Evolutionary conservation across 1,140 invertebrate species (phyloP).

Genomic region (Brachionus angularis): DNA sequence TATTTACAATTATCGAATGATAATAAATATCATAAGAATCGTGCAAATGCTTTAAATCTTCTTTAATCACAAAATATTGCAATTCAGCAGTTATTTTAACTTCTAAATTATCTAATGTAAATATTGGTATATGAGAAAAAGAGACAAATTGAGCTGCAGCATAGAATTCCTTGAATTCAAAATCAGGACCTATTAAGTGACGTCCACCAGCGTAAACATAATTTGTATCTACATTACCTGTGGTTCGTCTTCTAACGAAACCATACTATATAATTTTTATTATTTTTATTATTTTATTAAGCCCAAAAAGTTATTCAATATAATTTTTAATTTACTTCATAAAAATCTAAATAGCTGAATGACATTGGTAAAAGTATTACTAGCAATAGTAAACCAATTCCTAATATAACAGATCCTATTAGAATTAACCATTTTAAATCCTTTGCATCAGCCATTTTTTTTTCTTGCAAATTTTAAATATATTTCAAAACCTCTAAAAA

Average conservation of each 20-base stretch:
- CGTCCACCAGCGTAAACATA: constrained; percentile 47
- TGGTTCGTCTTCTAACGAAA: constrained; percentile 48
- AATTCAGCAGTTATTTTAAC: constrained; percentile 47
- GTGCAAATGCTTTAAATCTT: constrained; percentile 49
- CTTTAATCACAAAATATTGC: constrained; percentile 51
- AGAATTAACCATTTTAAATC: not conserved
- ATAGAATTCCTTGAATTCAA: constrained; percentile 48
- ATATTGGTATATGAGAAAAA: constrained; percentile 47
- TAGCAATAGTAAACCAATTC: constrained; percentile 30
- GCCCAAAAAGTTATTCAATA: too few relatives aligned
- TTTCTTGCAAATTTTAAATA: not conserved
- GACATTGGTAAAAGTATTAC: constrained; percentile 45
- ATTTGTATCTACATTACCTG: constrained; percentile 47
- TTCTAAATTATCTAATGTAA: constrained; percentile 49
- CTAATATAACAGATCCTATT: not conserved
- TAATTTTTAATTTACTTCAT: too few relatives aligned
- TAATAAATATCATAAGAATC: constrained; percentile 50
- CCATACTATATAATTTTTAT: constrained; percentile 46
- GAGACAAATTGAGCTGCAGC: constrained; percentile 47
- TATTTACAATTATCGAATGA: constrained; percentile 48
- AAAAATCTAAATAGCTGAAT: constrained; percentile 47
- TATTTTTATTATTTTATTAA: too few relatives aligned
- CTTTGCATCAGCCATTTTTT: constrained; percentile 30
- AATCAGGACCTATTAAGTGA: constrained; percentile 49
- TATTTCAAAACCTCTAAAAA: not conserved